phyloP scores from a whole-genome alignment of 2,113 vertebrate species.

The Struthio camelus region DNA sequence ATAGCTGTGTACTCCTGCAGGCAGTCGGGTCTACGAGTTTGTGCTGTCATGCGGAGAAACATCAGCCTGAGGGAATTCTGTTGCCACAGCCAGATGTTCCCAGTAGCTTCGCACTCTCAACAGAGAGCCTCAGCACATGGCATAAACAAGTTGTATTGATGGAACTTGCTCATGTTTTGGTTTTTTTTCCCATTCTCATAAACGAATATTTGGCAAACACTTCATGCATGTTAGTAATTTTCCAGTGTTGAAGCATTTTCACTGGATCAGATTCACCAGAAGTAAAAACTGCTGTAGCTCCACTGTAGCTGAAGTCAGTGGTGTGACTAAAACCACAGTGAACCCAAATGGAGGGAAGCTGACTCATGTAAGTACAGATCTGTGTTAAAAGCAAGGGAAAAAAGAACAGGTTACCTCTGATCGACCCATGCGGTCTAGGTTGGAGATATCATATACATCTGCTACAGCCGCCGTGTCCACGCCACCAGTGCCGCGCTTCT shows the following conservation, averaged over 20 bases:
- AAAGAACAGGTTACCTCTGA: slow-evolving; percentile 83
- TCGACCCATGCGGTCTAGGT: slow-evolving; percentile 89
- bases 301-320: not conserved
- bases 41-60: not conserved
- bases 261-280: not conserved
- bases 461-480: slow-evolving; percentile 90
- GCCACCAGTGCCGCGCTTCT: slow-evolving; percentile 92
- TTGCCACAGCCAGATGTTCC: not conserved
- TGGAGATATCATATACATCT: slow-evolving; percentile 89
- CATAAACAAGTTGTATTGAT: not conserved
- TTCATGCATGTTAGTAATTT: rapidly evolving
- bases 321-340: not conserved
- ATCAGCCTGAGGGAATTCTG: not conserved
- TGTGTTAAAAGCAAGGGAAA: not conserved
- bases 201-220: not conserved
- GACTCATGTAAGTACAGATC: not conserved
- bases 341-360: not conserved
- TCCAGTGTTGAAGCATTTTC: not conserved
- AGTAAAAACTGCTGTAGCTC: not conserved
- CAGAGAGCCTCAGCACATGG: not conserved
- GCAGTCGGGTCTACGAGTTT: not conserved
- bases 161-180: not conserved
- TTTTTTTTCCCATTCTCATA: not conserved
- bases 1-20: not conserved
- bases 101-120: not conserved